phyloP scores from a whole-genome alignment of 1,140 invertebrate species.

The Neelides sp. region DNA sequence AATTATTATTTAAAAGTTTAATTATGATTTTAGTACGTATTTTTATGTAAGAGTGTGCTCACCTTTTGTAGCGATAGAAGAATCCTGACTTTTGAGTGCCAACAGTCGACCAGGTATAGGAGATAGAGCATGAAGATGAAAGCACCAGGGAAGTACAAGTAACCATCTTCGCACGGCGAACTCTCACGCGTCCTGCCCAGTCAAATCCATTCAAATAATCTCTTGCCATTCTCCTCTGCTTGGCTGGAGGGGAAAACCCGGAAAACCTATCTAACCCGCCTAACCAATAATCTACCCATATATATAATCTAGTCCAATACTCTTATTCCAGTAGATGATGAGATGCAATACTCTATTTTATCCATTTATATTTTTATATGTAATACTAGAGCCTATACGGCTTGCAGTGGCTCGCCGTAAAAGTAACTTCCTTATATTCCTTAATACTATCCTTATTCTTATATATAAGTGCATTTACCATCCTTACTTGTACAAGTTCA shows the following conservation, averaged over 20 bases:
- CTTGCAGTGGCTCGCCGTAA: neutral
- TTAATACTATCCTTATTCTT: neutral
- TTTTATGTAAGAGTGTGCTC: slow-evolving; percentile 16
- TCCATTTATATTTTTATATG: too few relatives aligned
- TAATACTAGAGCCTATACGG: too few relatives aligned
- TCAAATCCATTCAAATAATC: slow-evolving; percentile 4
- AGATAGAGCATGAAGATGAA: slow-evolving; percentile 68
- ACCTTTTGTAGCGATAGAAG: slow-evolving; percentile 42
- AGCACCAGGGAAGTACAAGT: slow-evolving; percentile 70
- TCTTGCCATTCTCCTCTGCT: neutral
- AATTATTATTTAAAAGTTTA: too few relatives aligned
- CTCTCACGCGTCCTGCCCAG: slow-evolving; percentile 43
- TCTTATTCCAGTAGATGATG: neutral
- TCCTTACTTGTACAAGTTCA: neutral
- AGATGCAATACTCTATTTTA: too few relatives aligned
- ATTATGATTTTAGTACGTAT: too few relatives aligned
- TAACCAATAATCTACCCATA: too few relatives aligned
- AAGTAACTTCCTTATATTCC: neutral
- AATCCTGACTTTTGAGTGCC: slow-evolving; percentile 53
- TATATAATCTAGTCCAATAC: neutral
- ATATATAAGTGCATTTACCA: neutral
- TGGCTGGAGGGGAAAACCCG: too few relatives aligned
- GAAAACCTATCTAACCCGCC: neutral
- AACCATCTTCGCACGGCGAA: slow-evolving; percentile 71
- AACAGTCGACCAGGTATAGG: slow-evolving; percentile 73